A percentile compares a stretch with the other conserved stretches of the same genome.
These are phyloP conservation scores for Furcula furcula DNA, from an alignment of 2,888 invertebrate genomes.

Conservation along the genomic window DNA sequence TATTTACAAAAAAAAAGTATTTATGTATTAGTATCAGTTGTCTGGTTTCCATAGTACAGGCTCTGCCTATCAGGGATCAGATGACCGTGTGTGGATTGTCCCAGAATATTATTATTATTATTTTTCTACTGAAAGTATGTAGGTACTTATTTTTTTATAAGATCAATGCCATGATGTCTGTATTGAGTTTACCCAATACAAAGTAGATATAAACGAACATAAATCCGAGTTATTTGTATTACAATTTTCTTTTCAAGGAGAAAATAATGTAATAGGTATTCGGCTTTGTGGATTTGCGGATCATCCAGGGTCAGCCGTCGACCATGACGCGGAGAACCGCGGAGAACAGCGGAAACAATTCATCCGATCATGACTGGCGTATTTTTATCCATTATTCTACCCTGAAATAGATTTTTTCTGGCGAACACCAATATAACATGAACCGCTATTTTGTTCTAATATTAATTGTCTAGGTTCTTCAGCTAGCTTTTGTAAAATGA, in stretches of 20 bases:
- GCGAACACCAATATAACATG: slow-evolving; percentile 28
- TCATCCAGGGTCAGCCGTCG: slow-evolving; percentile 32
- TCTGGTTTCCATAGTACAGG: too few relatives aligned
- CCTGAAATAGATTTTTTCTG: slow-evolving; percentile 19
- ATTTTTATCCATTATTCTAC: slow-evolving; percentile 33
- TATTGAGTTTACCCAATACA: neutral
- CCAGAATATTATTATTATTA: too few relatives aligned
- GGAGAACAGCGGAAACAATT: slow-evolving; percentile 23
- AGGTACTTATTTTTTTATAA: too few relatives aligned
- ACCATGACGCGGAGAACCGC: slow-evolving; percentile 19
- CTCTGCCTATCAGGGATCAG: too few relatives aligned
- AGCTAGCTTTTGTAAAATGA: neutral
- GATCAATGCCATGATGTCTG: too few relatives aligned
- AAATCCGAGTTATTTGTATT: slow-evolving; percentile 37
- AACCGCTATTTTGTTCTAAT: slow-evolving; percentile 17
- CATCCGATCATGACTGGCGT: slow-evolving; percentile 35
- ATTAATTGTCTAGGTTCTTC: slow-evolving; percentile 7
- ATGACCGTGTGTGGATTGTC: too few relatives aligned
- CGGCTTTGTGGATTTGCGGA: slow-evolving; percentile 20
- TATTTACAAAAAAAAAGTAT: too few relatives aligned
- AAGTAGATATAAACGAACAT: slow-evolving; percentile 12
- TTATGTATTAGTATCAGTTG: too few relatives aligned
- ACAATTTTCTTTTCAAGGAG: slow-evolving; percentile 27
- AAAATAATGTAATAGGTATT: slow-evolving; percentile 32
- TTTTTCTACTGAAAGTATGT: too few relatives aligned